Conservation (phyloP, 1,140 invertebrate genomes). For the Sycophaga agraensis region DNA sequence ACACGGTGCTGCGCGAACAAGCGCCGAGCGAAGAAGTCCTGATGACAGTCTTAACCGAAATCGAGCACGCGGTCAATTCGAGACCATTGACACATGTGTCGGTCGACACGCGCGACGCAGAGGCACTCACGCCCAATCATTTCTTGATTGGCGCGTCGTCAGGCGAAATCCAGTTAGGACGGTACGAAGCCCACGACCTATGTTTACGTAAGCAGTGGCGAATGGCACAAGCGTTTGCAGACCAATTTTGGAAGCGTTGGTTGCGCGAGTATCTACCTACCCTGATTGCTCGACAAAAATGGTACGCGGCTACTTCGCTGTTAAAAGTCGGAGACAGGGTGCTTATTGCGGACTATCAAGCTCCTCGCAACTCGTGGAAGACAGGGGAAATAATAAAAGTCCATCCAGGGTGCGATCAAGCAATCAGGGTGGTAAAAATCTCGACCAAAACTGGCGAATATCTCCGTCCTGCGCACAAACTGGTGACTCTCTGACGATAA, state of each 20-base stretch:
- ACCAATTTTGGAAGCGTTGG: conserved; percentile 37
- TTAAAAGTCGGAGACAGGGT: neutral
- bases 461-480: neutral
- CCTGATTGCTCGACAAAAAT: conserved; percentile 25
- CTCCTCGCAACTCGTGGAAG: neutral
- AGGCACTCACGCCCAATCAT: too few species aligned
- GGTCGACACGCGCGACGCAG: too few species aligned
- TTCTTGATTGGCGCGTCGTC: too few species aligned
- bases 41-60: too few species aligned
- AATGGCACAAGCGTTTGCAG: conserved; percentile 32
- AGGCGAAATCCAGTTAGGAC: too few species aligned
- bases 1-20: too few species aligned
- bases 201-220: too few species aligned
- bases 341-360: neutral
- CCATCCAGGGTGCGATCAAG: neutral
- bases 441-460: neutral
- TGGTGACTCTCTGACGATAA: too few species aligned
- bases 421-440: neutral
- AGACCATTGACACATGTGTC: too few species aligned
- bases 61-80: too few species aligned
- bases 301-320: neutral
- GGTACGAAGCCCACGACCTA: too few species aligned
- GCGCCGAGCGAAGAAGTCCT: too few species aligned
- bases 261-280: conserved; percentile 30
- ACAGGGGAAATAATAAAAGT: neutral